phyloP scores from a whole-genome alignment of 2,113 vertebrate genomes.

The Aythya baeri region DNA sequence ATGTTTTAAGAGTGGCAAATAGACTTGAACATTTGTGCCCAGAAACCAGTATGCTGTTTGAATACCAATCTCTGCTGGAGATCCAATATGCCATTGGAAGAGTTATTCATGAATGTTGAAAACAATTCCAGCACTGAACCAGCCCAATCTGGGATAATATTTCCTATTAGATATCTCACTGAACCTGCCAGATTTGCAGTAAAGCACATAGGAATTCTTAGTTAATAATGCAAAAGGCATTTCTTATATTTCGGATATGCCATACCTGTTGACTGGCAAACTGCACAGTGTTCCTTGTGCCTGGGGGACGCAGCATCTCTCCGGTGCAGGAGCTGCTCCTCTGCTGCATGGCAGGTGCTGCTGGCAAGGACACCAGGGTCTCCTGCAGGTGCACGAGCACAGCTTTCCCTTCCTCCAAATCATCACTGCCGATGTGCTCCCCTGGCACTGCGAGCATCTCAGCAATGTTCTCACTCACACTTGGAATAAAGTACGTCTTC shows the following conservation, averaged over 20 bases:
- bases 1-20: background rate
- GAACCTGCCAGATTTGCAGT: background rate
- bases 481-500: background rate
- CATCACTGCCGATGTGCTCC: background rate
- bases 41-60: background rate
- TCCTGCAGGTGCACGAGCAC: background rate
- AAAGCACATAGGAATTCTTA: background rate
- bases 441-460: background rate
- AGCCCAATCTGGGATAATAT: background rate
- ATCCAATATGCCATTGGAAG: background rate
- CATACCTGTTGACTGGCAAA: background rate
- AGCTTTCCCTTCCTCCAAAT: background rate
- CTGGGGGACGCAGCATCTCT: background rate
- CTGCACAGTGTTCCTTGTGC: background rate
- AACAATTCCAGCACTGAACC: conserved; percentile 12
- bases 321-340: background rate
- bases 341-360: background rate
- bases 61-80: background rate
- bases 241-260: background rate
- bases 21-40: background rate
- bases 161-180: background rate
- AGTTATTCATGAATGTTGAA: background rate
- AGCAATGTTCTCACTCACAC: background rate
- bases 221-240: background rate
- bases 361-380: background rate